These are phyloP conservation scores for Diuraphis noxia DNA, from an alignment of 1,140 invertebrate species.

Conservation along the genomic window DNA sequence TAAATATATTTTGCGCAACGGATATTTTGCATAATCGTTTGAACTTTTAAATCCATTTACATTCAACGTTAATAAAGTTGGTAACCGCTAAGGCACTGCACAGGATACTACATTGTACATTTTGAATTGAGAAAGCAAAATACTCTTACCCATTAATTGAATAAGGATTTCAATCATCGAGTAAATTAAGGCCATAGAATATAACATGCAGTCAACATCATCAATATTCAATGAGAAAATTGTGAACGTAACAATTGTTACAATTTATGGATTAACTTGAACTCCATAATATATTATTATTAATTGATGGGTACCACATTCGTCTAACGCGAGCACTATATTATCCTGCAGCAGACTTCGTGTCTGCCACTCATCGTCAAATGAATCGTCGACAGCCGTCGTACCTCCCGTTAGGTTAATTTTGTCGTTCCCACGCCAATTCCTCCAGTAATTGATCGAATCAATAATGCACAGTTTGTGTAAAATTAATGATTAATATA, in stretches of 20 bases:
- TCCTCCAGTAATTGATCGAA: constrained; percentile 18
- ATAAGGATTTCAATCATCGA: background rate
- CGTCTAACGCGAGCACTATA: background rate
- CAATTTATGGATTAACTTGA: background rate
- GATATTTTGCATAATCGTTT: background rate
- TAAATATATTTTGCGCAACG: background rate
- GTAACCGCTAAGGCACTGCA: no score
- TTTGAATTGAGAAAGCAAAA: background rate
- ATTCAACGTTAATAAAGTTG: background rate
- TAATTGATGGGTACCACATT: background rate
- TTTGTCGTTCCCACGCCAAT: constrained; percentile 24
- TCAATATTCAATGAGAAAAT: background rate
- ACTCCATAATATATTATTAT: background rate
- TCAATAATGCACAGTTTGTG: background rate
- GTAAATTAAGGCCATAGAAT: background rate
- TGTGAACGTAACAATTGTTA: background rate
- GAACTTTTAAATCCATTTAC: background rate
- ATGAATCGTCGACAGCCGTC: no score
- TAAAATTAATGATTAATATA: background rate
- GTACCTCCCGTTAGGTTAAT: background rate
- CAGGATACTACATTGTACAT: background rate
- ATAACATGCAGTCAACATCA: background rate
- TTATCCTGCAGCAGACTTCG: background rate
- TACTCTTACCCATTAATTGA: background rate
- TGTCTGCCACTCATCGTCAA: background rate